Base-by-base conservation (phyloP, 2,888 invertebrate species). In the Parelbella ahira region DNA sequence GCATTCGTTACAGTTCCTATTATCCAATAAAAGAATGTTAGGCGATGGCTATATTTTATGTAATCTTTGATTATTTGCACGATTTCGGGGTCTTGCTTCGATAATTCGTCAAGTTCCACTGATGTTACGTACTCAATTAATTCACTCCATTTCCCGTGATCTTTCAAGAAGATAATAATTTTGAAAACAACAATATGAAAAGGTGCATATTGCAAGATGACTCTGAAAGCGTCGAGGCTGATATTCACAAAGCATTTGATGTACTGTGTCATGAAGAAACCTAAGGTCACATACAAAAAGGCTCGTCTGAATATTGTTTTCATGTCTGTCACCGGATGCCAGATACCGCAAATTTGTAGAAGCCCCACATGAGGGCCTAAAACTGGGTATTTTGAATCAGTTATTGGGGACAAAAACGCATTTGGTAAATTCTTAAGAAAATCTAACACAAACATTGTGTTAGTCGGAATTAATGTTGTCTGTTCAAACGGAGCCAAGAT, bases 131-230 rank as follows among this genome's bases (percentile, higher is more conserved):
- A 77, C 11, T 44, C 33, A n/a, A 80, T 61, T 1, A 79, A 36
- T 19, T 54, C 50, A 21, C 61, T 48, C 80, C 80, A 80, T 5
- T 47, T 55, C 28, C 53, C 50, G 41, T 70, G 60, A 45, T 75
- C 47, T 44, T 58, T 70, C 41, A 62, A 56, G 32, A 79, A 78
- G 32, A 64, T 63, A 42, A 67, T 66, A 1, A 61, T 41, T 45
- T 79, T 79, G 0, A 69, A 19, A 1, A 76, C 56, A 0, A 76
- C 77, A 50, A 78, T 60, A 38, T 80, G 80, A 44, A 77, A 80
- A 1, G 80, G 78, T 2, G 68, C 68, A 36, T 68, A 73, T 37
- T 76, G 68, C 0, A 80, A 50, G 15, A 80, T 63, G 3, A 68
- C 50, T 32, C 62, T 63, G 0, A 79, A 29, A 1, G 65, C 62